phyloP scores from a whole-genome alignment of 2,113 vertebrate species.

The Pterocles gutturalis region DNA sequence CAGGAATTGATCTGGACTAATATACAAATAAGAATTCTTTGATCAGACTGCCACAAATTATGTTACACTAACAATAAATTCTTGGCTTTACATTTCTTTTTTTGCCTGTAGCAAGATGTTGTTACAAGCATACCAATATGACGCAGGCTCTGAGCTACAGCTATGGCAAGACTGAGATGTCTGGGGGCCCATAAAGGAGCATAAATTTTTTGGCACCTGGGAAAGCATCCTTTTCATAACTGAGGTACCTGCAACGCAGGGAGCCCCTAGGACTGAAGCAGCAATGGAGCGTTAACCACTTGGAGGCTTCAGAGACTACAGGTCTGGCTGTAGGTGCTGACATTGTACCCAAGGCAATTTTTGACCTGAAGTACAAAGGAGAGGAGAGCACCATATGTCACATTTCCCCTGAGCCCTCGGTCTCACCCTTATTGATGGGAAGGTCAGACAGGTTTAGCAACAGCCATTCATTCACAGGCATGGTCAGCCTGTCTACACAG shows the following conservation, averaged over 20 bases:
- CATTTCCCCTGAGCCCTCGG: not conserved
- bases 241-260: rapidly evolving
- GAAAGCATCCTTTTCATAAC: not conserved
- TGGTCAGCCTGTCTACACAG: not conserved
- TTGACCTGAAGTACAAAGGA: slow-evolving; percentile 8
- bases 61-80: not conserved
- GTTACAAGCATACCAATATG: not conserved
- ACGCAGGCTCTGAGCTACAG: not conserved
- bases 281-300: not conserved
- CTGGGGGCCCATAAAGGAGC: not conserved
- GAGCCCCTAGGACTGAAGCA: not conserved
- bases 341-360: not conserved
- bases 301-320: rapidly evolving
- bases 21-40: not conserved
- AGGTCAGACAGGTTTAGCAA: slow-evolving; percentile 18
- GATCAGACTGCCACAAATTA: not conserved
- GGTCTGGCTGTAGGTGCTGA: not conserved
- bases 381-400: not conserved
- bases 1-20: not conserved
- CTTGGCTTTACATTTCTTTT: not conserved
- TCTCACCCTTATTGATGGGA: slow-evolving; percentile 30
- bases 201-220: not conserved
- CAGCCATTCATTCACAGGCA: not conserved
- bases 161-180: not conserved
- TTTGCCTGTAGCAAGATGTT: not conserved